Conservation (phyloP, 2,113 vertebrate species). For the Bolborhynchus lineola region DNA sequence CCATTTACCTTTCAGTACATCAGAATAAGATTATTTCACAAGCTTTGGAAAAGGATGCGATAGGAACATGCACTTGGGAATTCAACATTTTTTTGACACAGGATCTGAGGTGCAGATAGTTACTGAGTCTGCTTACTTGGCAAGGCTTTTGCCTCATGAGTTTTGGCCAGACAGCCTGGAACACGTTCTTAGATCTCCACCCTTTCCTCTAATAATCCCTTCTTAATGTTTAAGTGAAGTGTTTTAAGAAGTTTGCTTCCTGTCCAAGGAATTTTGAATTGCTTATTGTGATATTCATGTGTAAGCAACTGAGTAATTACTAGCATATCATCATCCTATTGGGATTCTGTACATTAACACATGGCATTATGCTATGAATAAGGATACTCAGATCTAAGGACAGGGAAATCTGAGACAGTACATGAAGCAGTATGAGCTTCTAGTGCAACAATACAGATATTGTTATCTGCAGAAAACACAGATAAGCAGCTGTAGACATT, state of each 20-base stretch:
- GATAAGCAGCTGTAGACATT: neutral
- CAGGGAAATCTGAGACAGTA: neutral
- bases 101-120: neutral
- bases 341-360: neutral
- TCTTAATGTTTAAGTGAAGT: neutral
- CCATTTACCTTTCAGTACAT: neutral
- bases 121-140: neutral
- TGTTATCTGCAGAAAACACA: neutral
- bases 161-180: neutral
- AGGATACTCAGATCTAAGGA: neutral
- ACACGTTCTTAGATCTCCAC: neutral
- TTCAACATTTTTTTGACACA: neutral
- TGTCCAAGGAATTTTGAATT: conserved; percentile 20
- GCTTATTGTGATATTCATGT: neutral
- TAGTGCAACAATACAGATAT: neutral
- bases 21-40: neutral
- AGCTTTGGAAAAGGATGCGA: neutral
- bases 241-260: conserved; percentile 40
- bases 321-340: neutral
- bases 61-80: neutral
- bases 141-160: neutral
- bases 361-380: neutral
- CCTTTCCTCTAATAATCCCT: conserved; percentile 50
- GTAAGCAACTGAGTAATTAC: neutral
- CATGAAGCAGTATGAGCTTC: neutral